Evolutionary conservation across 53 echinoderm and acorn worm species (phyloP), one percentile per base, ranked within the genome.

Genomic region (Zoroaster sp.): DNA sequence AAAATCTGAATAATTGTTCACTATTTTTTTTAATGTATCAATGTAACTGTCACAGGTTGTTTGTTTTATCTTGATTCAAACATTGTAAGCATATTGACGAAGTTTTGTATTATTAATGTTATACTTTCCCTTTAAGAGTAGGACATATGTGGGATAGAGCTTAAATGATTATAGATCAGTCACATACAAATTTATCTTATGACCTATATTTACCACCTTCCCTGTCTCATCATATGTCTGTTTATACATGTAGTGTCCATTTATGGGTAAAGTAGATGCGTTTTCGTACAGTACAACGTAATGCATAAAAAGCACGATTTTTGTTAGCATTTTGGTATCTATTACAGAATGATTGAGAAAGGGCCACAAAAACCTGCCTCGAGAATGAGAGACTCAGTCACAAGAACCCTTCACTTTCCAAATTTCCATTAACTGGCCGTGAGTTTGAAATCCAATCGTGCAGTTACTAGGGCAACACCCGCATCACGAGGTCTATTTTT

Each of bases 371-470:
- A 35, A 30, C 25, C 45, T 20, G 23, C 13, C 12, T 12, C 82
- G 43, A 5, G 82, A 13, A 14, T 10, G 34, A 3, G 30, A 15
- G 82, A 82, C 17, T 82, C 68, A 30, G 82, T 42, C 66, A 82
- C 82, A 53, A 82, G 44, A 82, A 82, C 82, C 82, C 68, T 82
- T 82, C 82, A 82, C 82, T 82, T 82, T 43, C 82, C 82, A 67
- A 82, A 67, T 82, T 67, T 82, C 82, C 44, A 82, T 82, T 82
- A 82, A 67, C 66, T 44, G 66, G 30, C 67, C 82, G 31, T 66
- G 82, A 66, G 59, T 67, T 30, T 82, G 82, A 82, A 82, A 82
- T 66, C 34, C 66, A 82, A 82, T 82, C 82, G 18, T 38, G 82
- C 17, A 28, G 82, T 82, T 68, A 46, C 66, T 66, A 14, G 23